Evolutionary conservation across 2,113 vertebrate genomes (phyloP).

Genomic region (Ailuropoda melanoleuca): DNA sequence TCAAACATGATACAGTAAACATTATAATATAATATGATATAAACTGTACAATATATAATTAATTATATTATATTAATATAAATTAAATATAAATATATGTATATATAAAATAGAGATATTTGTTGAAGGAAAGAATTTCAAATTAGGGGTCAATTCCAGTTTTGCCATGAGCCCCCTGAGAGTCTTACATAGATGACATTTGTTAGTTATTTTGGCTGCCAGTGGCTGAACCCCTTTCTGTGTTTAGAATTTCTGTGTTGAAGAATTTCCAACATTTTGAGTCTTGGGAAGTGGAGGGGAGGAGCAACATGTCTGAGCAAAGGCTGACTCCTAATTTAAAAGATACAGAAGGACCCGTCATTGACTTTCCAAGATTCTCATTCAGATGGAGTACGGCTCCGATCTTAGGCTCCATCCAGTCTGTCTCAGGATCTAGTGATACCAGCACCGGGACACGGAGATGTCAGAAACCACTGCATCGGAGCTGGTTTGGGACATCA

Average conservation of each 20-base stretch:
- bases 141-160: neutral
- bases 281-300: accelerated
- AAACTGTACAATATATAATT: neutral
- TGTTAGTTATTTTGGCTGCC: neutral
- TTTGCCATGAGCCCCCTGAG: neutral
- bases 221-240: neutral
- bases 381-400: neutral
- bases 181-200: neutral
- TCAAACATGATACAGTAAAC: neutral
- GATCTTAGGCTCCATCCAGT: accelerated
- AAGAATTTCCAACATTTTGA: neutral
- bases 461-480: neutral
- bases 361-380: neutral
- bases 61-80: neutral
- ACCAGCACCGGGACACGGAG: neutral
- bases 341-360: neutral
- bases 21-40: neutral
- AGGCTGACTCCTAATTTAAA: neutral
- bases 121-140: neutral
- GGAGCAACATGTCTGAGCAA: neutral
- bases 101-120: neutral
- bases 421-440: neutral
- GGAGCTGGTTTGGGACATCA: neutral
- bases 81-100: neutral
- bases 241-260: neutral